Conservation (phyloP, 2,113 vertebrate species). For the Etheostoma cragini region DNA sequence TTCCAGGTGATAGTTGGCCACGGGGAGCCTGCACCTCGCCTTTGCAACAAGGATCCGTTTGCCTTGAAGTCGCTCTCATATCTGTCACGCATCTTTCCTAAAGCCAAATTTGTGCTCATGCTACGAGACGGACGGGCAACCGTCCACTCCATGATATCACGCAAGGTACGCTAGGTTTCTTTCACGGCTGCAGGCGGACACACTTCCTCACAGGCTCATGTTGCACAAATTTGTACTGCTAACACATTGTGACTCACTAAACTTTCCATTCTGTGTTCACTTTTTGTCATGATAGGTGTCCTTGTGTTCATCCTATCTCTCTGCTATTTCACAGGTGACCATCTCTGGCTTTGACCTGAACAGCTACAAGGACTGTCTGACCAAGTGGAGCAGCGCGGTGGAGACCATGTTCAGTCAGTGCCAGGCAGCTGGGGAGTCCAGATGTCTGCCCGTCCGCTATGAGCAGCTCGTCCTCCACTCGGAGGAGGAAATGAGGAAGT, state of each 20-base stretch:
- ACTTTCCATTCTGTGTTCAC: not conserved
- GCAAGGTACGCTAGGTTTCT: conserved; percentile 79
- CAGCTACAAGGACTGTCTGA: conserved; percentile 94
- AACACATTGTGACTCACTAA: not conserved
- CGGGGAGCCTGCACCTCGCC: conserved; percentile 90
- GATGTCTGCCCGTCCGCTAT: conserved; percentile 90
- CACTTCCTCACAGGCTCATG: not conserved
- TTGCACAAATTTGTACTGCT: not conserved
- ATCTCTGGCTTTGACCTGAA: conserved; percentile 94
- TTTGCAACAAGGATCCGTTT: conserved; percentile 96
- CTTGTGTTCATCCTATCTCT: not conserved
- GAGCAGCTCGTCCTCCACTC: conserved; percentile 92
- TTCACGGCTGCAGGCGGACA: not conserved
- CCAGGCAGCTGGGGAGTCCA: conserved; percentile 80
- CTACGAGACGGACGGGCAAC: conserved; percentile 91
- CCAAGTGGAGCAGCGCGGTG: conserved; percentile 93
- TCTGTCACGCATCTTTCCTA: conserved; percentile 92
- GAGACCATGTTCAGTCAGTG: conserved; percentile 96
- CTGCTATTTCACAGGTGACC: conserved; percentile 82
- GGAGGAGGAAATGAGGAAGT: conserved; percentile 91
- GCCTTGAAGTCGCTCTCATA: conserved; percentile 93
- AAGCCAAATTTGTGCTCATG: conserved; percentile 94
- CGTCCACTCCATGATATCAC: conserved; percentile 95
- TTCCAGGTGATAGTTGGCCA: conserved; percentile 94
- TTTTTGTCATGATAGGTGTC: not conserved